Percentiles rank a stretch among this genome's conserved stretches.
Evolutionary conservation across 2,797 vertebrate genomes (phyloP).

Genomic region (Oceanodroma leucorhoa): DNA sequence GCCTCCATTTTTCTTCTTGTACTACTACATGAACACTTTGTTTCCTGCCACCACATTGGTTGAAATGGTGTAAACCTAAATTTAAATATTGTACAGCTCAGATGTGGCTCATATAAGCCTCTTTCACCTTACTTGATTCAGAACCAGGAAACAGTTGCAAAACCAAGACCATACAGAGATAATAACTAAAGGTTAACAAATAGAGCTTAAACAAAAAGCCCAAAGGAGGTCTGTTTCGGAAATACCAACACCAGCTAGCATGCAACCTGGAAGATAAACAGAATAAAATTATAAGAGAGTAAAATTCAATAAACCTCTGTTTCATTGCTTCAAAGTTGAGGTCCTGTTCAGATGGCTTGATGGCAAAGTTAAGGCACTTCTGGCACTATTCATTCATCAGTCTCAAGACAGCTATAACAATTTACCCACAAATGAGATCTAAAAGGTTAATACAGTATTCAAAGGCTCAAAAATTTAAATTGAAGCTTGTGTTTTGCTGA

Average conservation of each 20-base stretch:
- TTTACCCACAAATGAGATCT: background rate
- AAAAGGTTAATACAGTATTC: background rate
- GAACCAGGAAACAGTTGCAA: background rate
- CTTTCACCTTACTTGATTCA: background rate
- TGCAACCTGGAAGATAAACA: background rate
- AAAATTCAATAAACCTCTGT: background rate
- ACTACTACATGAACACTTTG: background rate
- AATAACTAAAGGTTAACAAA: background rate
- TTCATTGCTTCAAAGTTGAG: background rate
- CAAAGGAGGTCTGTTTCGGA: background rate
- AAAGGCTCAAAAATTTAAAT: background rate
- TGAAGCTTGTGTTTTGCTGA: background rate
- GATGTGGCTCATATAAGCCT: background rate
- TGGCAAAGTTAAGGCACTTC: background rate
- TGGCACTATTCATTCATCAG: background rate
- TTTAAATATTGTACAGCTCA: background rate
- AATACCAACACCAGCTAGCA: background rate
- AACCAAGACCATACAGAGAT: background rate
- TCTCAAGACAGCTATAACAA: background rate
- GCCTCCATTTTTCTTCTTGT: background rate
- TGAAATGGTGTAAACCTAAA: accelerated
- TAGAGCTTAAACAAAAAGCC: background rate
- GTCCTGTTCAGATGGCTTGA: background rate
- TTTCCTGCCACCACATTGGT: accelerated
- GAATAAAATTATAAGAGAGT: background rate